These are phyloP conservation scores for Eulemur macaco DNA, from an alignment of 2,113 vertebrate genomes.

Conservation along the genomic window DNA sequence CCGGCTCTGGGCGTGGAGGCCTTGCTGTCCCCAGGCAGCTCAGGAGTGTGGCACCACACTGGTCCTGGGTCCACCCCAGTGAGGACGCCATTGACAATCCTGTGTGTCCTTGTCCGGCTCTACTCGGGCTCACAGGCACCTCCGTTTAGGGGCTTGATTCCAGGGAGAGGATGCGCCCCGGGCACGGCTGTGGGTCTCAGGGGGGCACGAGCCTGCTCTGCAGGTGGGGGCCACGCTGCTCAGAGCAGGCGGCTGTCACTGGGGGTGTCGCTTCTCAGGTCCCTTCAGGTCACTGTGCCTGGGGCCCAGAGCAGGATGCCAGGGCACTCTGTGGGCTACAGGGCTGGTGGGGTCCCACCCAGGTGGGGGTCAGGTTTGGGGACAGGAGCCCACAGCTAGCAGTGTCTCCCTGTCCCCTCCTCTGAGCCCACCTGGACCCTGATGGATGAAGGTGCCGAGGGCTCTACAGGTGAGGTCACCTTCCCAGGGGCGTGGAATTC, in stretches of 20 bases:
- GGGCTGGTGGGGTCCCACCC: background rate
- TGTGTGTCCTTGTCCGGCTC: fast-evolving
- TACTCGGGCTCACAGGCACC: background rate
- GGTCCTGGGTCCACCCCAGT: background rate
- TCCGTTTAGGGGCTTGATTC: background rate
- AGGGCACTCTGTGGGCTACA: background rate
- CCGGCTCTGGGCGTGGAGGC: fast-evolving
- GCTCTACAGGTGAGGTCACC: background rate
- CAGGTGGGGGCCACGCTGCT: fast-evolving
- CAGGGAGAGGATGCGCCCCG: background rate
- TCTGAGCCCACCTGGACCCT: background rate
- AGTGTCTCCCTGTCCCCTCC: background rate
- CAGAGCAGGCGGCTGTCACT: background rate
- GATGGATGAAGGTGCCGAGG: too few relatives aligned
- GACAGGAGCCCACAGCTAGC: fast-evolving
- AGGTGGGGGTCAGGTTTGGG: background rate
- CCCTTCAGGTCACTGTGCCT: background rate
- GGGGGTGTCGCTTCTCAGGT: background rate
- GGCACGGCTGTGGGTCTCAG: too few relatives aligned
- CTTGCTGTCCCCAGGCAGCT: background rate
- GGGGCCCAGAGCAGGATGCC: fast-evolving
- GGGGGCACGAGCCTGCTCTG: background rate
- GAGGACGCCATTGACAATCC: fast-evolving
- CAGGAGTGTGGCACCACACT: background rate
- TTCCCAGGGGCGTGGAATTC: too few relatives aligned